Percentiles rank a stretch among this genome's conserved stretches.
Conservation (phyloP, 2,113 vertebrate species). For the Heterochromis multidens region DNA sequence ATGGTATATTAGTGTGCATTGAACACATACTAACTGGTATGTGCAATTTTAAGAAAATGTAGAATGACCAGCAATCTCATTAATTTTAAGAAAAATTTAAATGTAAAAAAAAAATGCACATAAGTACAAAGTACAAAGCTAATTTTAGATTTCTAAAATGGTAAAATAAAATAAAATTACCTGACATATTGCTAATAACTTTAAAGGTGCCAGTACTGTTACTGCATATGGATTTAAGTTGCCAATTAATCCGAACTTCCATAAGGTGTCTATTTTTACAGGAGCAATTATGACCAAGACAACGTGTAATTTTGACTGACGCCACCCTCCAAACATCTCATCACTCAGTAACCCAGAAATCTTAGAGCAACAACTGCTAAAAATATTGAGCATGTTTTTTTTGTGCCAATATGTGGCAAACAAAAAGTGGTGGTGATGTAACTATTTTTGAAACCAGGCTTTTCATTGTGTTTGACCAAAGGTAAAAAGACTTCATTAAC, state of each 20-base stretch:
- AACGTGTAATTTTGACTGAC: not conserved
- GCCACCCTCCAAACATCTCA: not conserved
- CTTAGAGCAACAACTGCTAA: not conserved
- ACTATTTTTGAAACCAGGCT: not conserved
- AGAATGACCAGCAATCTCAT: too few species aligned
- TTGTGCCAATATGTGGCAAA: not conserved
- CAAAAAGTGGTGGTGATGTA: not conserved
- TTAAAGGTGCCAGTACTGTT: too few species aligned
- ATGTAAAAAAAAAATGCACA: too few species aligned
- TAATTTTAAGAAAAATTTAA: too few species aligned
- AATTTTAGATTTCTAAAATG: too few species aligned
- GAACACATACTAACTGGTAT: too few species aligned
- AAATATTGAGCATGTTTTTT: not conserved
- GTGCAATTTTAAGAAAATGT: too few species aligned
- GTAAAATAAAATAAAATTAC: too few species aligned
- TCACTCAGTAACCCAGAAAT: not conserved
- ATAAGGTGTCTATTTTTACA: not conserved
- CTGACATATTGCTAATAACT: too few species aligned
- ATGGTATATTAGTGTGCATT: too few species aligned
- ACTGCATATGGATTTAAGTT: not conserved
- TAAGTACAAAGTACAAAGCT: too few species aligned
- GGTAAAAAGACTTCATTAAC: not conserved
- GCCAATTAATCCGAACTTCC: not conserved
- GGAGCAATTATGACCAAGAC: not conserved
- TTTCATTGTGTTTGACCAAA: not conserved